Base-by-base conservation (phyloP, 2,113 vertebrate genomes). In the Dendropsophus ebraccatus region DNA sequence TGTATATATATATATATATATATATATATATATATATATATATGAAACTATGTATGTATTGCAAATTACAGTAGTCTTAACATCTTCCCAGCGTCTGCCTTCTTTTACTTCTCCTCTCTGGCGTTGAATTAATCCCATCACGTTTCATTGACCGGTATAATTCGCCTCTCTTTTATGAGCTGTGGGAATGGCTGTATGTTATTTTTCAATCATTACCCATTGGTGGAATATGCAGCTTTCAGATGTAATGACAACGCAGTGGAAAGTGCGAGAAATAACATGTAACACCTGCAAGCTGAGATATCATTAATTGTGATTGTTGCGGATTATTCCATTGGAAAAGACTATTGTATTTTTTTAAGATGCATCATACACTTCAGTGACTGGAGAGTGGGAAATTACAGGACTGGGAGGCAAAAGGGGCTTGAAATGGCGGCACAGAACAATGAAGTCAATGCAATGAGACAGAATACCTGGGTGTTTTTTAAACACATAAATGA, bases 331-430 rank as follows among this genome's bases (percentile, higher is more conserved):
- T 70, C 41, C 45, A 49, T 65, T 62, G 21, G 41, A 52, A 49
- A 49, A 50, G 19, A 69, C 47, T 37, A 69, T 49, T 80, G 78
- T 81, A 19, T 45, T 81, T 23, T n/a, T 21, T 82, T 25, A 35
- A 50, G 47, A 73, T 70, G 32, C 50, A 83, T 83, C 65, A 83
- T 72, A 41, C 81, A 83, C 81, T 50, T 72, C 25, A 82, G n/a
- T 82, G 67, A 56, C 62, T 83, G 28, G 41, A 52, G 81, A 56
- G 81, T 54, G 67, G 67, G 67, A 83, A 73, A 83, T 83, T 72
- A 83, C 30, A 74, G 62, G 49, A 70, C 78, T 47, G 56, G 0
- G 28, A 70, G 60, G 47, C 28, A 82, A 25, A 17, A 35, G 62
- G 47, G 37, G 17, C 17, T 52, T 23, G 28, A n/a, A n/a, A 72